phyloP scores from a whole-genome alignment of 2,888 invertebrate species.

The Tipula confusa region DNA sequence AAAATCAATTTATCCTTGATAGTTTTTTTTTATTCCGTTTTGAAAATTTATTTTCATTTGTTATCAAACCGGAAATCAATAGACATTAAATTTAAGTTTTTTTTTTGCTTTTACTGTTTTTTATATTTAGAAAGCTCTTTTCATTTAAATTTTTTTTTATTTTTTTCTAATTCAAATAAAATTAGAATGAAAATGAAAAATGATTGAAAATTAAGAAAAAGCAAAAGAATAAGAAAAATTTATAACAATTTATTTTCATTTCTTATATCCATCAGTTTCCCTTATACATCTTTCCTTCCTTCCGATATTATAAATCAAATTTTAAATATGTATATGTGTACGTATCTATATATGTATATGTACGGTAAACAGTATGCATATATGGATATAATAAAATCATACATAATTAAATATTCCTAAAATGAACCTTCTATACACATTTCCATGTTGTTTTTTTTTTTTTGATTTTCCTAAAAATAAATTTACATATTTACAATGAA shows the following conservation, averaged over 20 bases:
- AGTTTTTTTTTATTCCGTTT: neutral
- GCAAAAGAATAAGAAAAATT: neutral
- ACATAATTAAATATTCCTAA: neutral
- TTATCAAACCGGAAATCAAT: neutral
- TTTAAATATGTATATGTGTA: neutral
- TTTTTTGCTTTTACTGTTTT: no score
- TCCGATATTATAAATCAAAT: slow-evolving; percentile 16
- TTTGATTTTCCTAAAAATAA: neutral
- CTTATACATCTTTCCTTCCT: slow-evolving; percentile 20
- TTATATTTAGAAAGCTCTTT: neutral
- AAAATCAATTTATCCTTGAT: slow-evolving; percentile 3
- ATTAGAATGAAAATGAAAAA: neutral
- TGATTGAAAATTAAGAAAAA: no score
- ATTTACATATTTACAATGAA: neutral
- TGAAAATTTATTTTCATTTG: neutral
- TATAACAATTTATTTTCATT: slow-evolving; percentile 12
- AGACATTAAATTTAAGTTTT: slow-evolving; percentile 8
- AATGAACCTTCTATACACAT: neutral
- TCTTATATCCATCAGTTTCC: slow-evolving; percentile 20
- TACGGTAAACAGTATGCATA: neutral
- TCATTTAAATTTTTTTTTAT: neutral
- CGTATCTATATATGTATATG: neutral
- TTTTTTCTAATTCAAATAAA: neutral
- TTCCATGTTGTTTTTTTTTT: no score
- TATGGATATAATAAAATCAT: neutral